Evolutionary conservation across 2,113 vertebrate species (phyloP), one percentile per base, ranked within the genome.

Genomic region (Oncorhynchus mykiss): DNA sequence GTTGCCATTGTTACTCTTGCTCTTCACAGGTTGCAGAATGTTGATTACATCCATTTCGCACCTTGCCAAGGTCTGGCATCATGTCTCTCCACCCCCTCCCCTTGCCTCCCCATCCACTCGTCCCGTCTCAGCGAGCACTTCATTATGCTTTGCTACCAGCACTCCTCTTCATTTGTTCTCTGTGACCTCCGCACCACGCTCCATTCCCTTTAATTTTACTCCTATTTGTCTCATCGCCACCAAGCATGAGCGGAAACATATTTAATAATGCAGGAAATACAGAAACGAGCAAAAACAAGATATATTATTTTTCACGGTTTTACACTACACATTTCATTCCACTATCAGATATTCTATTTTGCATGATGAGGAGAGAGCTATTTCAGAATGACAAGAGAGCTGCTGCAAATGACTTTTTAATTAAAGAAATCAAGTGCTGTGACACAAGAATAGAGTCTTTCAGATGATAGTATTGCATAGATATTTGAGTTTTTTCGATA

Each of bases 221-320:
- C 34, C 14, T 6, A 29, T 69, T 34, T 45, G 2, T 78, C 65
- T 75, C 59, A 78, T 31, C 71, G 73, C 13, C 24, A 11, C 66
- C 27, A 49, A 29, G 34, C 29, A 22, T 57, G 62, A 76, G 69
- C 51, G 70, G 65, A 78, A 72, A 75, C 69, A n/a, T 70, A 59
- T 75, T 75, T 73, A 78, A 76, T 78, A 73, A 70, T 73, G 80
- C 77, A 73, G 78, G 80, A 78, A 78, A 80, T 76, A 64, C 24
- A 64, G 25, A 69, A 48, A 12, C 49, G 48, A n/a, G 34, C 16
- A 45, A 27, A 70, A 11, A 64, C 22, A 25, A 64, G 2, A 64
- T 64, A 25, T 18, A 64, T 25, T 1, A 1, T 8, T 64, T 64
- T 20, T 57, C 54, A 57, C 20, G 9, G 39, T 45, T 45, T 45